Base-by-base conservation (phyloP, 2,888 invertebrate genomes). In the Actias luna region DNA sequence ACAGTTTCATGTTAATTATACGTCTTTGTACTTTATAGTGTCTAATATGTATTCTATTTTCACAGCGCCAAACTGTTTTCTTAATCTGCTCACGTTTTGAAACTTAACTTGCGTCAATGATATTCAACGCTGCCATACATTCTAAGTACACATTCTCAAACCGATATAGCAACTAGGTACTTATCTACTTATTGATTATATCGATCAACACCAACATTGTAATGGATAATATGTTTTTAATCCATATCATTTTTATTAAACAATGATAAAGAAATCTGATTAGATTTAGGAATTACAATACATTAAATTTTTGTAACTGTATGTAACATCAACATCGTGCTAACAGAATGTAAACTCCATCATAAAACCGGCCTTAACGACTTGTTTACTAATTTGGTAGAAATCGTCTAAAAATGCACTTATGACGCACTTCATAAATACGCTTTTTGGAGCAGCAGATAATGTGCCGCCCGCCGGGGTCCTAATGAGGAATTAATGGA, bases 401-500 rank as follows among this genome's bases (percentile, higher is more conserved):
- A 73, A 75, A 67, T 75, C 70, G 67, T 76, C 77, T 69, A 67
- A 72, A 78, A 80, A 82, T 79, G 77, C 78, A 79, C 78, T 77
- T 73, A 75, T 83, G 84, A 89, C 87, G 86, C 80, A 83, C 77
- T 83, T 75, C 71, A 74, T 77, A 81, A 83, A 79, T 77, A 78
- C 72, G 70, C 78, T 79, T 87, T 88, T 87, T 84, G 64, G 87
- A 84, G 72, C 88, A 80, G 71, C 63, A 68, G 84, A 84, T 85
- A 85, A 84, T 73, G 76, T 71, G 70, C 69, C 69, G 71, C 67
- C 68, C 61, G 68, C 61, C 67, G 64, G 67, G 57, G 65, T 60
- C 67, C 70, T 91, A 90, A 91, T 85, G 86, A 84, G 72, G 80
- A 83, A 86, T 87, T 87, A 89, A 90, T 89, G 79, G 80, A 72